A percentile compares a stretch with the other conserved stretches of the same genome.
These are phyloP conservation scores for Barypeithes pellucidus DNA, from an alignment of 2,888 invertebrate genomes.

Conservation along the genomic window DNA sequence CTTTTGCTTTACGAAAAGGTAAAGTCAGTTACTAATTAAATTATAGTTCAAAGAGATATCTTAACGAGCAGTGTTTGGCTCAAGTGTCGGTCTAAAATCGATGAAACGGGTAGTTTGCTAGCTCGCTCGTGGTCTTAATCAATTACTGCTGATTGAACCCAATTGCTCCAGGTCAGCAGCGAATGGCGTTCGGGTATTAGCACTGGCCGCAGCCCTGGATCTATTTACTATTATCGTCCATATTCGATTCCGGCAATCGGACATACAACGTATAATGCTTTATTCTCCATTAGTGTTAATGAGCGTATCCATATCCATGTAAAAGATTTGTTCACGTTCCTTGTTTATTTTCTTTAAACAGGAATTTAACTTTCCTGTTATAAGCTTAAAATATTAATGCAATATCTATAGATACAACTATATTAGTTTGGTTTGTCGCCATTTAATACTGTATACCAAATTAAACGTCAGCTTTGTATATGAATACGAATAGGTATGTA, in stretches of 20 bases:
- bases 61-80: slow-evolving; percentile 53
- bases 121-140: slow-evolving; percentile 67
- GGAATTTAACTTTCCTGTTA: too few species aligned
- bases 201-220: slow-evolving; percentile 31
- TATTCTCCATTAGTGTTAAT: slow-evolving; percentile 25
- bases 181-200: slow-evolving; percentile 37
- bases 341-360: too few species aligned
- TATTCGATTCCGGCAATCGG: slow-evolving; percentile 8
- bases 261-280: slow-evolving; percentile 24
- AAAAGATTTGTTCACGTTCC: too few species aligned
- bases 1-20: too few species aligned
- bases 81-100: slow-evolving; percentile 60
- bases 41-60: slow-evolving; percentile 18
- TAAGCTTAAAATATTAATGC: too few species aligned
- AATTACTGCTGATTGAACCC: slow-evolving; percentile 70
- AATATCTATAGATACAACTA: too few species aligned
- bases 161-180: slow-evolving; percentile 66
- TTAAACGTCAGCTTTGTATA: too few species aligned
- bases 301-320: neutral
- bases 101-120: slow-evolving; percentile 65
- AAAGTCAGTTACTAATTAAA: too few species aligned
- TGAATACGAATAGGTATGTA: too few species aligned
- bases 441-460: too few species aligned
- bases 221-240: slow-evolving; percentile 9
- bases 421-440: too few species aligned